These are phyloP conservation scores for Lepus americanus DNA, from an alignment of 2,113 vertebrate species.

Conservation along the genomic window DNA sequence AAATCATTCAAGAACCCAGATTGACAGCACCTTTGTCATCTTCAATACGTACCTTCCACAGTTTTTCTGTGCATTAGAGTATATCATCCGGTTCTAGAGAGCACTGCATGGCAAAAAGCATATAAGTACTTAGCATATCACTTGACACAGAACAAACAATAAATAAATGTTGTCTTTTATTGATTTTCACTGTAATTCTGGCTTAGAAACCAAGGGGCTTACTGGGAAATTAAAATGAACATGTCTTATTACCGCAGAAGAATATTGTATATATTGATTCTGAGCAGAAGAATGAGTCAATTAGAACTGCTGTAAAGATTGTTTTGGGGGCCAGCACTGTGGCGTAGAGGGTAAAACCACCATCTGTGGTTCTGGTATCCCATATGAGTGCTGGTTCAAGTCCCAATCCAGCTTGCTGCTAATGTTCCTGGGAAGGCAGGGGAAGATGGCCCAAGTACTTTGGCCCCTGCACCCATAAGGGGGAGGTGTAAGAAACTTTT, in stretches of 20 bases:
- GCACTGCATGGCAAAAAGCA: background rate
- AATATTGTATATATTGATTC: conserved; percentile 22
- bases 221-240: background rate
- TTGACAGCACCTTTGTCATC: background rate
- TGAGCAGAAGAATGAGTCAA: background rate
- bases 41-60: background rate
- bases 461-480: too few species aligned
- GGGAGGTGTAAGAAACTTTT: too few species aligned
- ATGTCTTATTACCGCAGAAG: background rate
- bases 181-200: conserved; percentile 19
- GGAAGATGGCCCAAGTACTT: too few species aligned
- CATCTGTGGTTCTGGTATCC: too few species aligned
- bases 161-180: conserved; percentile 24
- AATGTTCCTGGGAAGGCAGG: too few species aligned
- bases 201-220: background rate
- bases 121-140: background rate
- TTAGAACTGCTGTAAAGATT: background rate
- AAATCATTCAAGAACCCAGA: background rate
- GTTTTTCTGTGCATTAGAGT: background rate
- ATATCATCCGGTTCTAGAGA: background rate
- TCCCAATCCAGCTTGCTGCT: too few species aligned
- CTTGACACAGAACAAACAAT: background rate
- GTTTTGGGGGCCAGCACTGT: too few species aligned
- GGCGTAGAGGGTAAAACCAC: too few species aligned
- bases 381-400: too few species aligned